These are phyloP conservation scores for Eristalinus aeneus DNA, from an alignment of 2,888 invertebrate species.

Conservation along the genomic window DNA sequence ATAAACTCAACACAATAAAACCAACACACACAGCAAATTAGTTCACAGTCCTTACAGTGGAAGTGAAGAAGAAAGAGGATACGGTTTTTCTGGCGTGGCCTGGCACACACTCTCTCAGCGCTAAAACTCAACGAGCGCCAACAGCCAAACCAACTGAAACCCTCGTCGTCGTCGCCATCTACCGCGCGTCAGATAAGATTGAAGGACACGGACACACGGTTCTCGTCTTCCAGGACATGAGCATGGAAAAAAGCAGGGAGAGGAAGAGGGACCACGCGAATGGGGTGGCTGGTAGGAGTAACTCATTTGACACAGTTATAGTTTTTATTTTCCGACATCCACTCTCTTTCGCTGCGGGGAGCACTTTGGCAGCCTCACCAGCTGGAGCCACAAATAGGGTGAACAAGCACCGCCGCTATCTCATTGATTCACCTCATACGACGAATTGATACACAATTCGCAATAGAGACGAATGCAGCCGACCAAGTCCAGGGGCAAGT, in stretches of 20 bases:
- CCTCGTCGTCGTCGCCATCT: constrained; percentile 13
- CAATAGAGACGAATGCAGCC: neutral
- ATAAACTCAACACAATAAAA: constrained; percentile 57
- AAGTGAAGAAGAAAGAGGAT: constrained; percentile 18
- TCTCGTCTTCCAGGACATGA: neutral
- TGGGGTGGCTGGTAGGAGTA: neutral
- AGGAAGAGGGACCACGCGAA: neutral
- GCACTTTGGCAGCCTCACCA: constrained; percentile 1
- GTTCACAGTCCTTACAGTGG: constrained; percentile 32
- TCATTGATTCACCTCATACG: neutral
- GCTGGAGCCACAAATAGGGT: constrained; percentile 33
- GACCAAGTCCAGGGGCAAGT: neutral
- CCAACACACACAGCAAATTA: constrained; percentile 53
- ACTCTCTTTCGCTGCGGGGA: constrained; percentile 7
- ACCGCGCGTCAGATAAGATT: constrained; percentile 45
- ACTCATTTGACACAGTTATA: constrained; percentile 63
- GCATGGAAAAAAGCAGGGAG: constrained; percentile 28
- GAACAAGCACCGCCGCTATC: neutral
- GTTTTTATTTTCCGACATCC: constrained; percentile 48
- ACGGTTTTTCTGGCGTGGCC: neutral
- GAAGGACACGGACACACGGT: constrained; percentile 58
- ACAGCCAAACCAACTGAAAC: constrained; percentile 18
- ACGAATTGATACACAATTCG: neutral
- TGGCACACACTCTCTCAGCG: constrained; percentile 2
- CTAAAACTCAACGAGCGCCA: constrained; percentile 52